A percentile compares a stretch with the other conserved stretches of the same genome.
phyloP scores from a whole-genome alignment of 2,113 vertebrate species.

The Gorsachius goisagi region DNA sequence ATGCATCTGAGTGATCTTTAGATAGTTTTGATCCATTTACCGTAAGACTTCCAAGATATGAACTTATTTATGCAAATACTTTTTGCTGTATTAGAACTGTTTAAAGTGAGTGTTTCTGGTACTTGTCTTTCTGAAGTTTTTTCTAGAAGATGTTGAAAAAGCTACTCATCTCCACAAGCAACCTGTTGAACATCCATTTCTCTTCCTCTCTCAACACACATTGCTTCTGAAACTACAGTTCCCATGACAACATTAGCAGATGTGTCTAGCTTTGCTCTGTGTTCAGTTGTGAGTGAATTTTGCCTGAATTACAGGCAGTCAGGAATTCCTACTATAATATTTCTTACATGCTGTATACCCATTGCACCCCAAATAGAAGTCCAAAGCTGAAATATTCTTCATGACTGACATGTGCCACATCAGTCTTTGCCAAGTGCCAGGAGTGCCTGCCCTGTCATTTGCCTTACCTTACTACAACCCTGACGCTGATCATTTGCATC shows the following conservation, averaged over 20 bases:
- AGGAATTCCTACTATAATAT: background rate
- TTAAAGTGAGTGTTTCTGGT: background rate
- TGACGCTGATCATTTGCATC: background rate
- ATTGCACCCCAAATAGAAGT: background rate
- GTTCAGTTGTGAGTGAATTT: background rate
- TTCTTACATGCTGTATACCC: background rate
- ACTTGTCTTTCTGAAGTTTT: background rate
- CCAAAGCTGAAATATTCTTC: background rate
- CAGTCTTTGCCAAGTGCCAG: background rate
- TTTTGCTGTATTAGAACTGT: background rate
- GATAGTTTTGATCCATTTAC: background rate
- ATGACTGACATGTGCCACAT: background rate
- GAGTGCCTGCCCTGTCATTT: background rate
- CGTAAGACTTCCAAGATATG: background rate
- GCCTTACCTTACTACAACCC: background rate
- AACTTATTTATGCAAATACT: background rate
- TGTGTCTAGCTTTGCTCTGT: background rate
- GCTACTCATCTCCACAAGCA: background rate
- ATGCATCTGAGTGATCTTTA: background rate
- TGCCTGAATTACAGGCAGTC: background rate
- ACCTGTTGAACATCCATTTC: background rate
- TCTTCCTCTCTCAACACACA: background rate
- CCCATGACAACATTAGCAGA: background rate
- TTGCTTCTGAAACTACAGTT: background rate
- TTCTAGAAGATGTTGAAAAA: background rate